phyloP scores from a whole-genome alignment of 2,888 invertebrate species.

The Helicoverpa assulta region DNA sequence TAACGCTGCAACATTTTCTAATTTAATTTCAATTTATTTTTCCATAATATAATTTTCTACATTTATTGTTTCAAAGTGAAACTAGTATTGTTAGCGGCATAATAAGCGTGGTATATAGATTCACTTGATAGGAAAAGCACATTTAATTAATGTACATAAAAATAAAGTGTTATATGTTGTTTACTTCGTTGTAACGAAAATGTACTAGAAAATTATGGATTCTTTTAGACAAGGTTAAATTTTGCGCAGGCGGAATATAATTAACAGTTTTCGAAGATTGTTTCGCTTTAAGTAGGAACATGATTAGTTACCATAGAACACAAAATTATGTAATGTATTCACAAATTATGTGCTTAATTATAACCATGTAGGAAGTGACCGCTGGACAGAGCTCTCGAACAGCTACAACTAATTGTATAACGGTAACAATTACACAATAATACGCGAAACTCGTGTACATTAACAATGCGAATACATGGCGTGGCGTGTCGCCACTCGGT shows the following conservation, averaged over 20 bases:
- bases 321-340: no score
- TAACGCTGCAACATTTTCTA: slow-evolving; percentile 1
- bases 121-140: background rate
- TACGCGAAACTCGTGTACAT: slow-evolving; percentile 46
- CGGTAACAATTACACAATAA: slow-evolving; percentile 41
- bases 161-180: background rate
- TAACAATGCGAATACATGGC: slow-evolving; percentile 54
- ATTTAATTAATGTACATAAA: background rate
- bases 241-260: no score
- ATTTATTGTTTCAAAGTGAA: background rate
- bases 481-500: slow-evolving; percentile 62
- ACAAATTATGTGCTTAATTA: background rate
- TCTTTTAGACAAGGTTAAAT: no score
- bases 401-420: slow-evolving; percentile 33
- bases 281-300: no score
- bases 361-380: background rate
- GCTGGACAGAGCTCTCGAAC: background rate
- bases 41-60: background rate
- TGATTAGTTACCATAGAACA: no score
- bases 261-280: no score
- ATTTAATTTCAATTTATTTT: slow-evolving; percentile 2
- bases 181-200: background rate
- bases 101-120: slow-evolving; percentile 1
- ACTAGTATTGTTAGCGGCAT: slow-evolving; percentile 3
- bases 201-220: no score